Conservation (phyloP, 2,113 vertebrate species). For the Tychaedon coryphoeus region DNA sequence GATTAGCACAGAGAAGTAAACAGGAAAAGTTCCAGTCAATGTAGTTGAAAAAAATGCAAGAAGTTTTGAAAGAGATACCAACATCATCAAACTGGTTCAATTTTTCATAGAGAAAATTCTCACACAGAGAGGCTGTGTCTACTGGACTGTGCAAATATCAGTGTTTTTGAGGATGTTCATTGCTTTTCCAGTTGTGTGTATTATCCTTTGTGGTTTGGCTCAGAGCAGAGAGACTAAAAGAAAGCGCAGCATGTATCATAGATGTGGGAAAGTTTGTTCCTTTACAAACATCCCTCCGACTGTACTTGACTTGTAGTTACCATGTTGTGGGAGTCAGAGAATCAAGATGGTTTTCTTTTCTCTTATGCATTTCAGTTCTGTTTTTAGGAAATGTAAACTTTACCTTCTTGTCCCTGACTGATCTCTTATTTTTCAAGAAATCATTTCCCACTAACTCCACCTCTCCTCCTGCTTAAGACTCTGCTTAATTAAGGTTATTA, state of each 20-base stretch:
- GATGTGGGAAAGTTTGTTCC: constrained; percentile 49
- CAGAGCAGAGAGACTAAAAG: background rate
- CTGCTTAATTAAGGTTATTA: background rate
- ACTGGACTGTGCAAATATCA: background rate
- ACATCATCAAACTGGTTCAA: background rate
- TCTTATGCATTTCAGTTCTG: background rate
- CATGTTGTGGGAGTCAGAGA: background rate
- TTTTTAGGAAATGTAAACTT: background rate
- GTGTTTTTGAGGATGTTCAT: constrained; percentile 1
- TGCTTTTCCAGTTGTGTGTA: constrained; percentile 41
- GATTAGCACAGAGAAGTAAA: background rate
- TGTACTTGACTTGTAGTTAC: background rate
- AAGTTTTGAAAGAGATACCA: background rate
- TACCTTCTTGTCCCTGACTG: background rate
- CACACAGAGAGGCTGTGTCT: background rate
- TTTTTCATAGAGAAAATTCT: constrained; percentile 17
- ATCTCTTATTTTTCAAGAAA: background rate
- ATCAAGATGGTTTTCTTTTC: background rate
- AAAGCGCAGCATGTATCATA: background rate
- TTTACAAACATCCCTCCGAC: background rate
- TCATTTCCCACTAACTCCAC: background rate
- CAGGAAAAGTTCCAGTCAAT: background rate
- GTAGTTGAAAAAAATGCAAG: background rate
- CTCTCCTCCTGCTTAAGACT: background rate
- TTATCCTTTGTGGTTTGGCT: constrained; percentile 56